Evolutionary conservation across 2,888 invertebrate species (phyloP).

Genomic region (Melikaiella ostensackeni): DNA sequence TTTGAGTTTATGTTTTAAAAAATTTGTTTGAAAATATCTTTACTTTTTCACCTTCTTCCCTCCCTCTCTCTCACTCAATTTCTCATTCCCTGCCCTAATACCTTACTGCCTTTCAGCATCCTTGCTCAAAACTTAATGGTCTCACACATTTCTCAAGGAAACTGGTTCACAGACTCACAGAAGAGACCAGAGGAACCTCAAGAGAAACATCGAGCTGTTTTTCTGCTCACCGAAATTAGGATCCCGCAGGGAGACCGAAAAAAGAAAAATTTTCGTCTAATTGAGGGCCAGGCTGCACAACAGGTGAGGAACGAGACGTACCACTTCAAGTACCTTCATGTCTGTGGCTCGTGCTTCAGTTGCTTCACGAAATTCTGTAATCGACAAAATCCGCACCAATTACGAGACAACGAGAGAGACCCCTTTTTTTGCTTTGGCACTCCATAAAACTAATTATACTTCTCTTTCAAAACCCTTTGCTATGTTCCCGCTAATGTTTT

Average conservation of each 20-base stretch:
- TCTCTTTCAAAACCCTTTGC: neutral
- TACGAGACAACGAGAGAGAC: neutral
- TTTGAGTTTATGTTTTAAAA: too few species aligned
- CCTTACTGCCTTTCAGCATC: neutral
- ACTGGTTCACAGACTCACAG: slow-evolving; percentile 16
- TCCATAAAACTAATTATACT: slow-evolving; percentile 1
- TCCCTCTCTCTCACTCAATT: neutral
- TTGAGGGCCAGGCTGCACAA: slow-evolving; percentile 27
- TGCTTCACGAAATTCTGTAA: neutral
- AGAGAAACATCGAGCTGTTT: neutral
- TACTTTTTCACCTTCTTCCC: too few species aligned
- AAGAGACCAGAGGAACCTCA: neutral
- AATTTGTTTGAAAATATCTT: too few species aligned
- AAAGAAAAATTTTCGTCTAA: slow-evolving; percentile 12
- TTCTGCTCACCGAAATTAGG: slow-evolving; percentile 13
- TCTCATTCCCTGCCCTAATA: neutral
- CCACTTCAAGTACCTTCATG: slow-evolving; percentile 26
- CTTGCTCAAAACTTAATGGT: neutral
- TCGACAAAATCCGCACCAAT: slow-evolving; percentile 16
- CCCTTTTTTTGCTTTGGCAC: slow-evolving; percentile 10
- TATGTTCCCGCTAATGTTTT: neutral
- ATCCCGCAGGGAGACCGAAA: slow-evolving; percentile 26
- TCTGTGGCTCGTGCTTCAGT: slow-evolving; percentile 23
- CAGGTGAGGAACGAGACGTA: slow-evolving; percentile 28
- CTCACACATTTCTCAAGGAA: slow-evolving; percentile 10